A percentile compares a stretch with the other conserved stretches of the same genome.
phyloP scores from a whole-genome alignment of 2,888 invertebrate species.

The Caenorhabditis parvicauda region DNA sequence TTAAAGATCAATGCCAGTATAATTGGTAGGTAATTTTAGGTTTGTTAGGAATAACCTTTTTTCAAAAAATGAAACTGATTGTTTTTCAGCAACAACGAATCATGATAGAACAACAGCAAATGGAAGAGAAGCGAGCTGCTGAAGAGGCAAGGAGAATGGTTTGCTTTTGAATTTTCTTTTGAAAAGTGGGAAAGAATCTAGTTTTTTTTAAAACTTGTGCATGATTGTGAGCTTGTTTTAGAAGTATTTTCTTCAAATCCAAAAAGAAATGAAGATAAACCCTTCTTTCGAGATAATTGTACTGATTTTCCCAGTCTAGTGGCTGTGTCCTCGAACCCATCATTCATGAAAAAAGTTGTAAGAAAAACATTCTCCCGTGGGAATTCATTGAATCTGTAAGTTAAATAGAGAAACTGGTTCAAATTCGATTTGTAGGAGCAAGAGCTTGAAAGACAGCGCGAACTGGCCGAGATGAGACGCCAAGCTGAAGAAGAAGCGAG shows the following conservation, averaged over 20 bases:
- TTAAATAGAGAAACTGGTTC: too few species aligned
- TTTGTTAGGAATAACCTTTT: background rate
- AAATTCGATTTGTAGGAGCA: too few species aligned
- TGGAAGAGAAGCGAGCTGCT: conserved; percentile 15
- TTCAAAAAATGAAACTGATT: background rate
- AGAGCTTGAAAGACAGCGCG: too few species aligned
- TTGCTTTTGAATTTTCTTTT: conserved; percentile 1
- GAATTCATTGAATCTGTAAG: too few species aligned
- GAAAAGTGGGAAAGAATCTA: conserved; percentile 3
- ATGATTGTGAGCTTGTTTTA: background rate
- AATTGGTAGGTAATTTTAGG: conserved; percentile 8
- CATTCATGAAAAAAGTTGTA: too few species aligned
- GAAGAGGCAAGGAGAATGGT: conserved; percentile 8
- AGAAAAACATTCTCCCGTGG: too few species aligned
- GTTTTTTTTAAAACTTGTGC: background rate
- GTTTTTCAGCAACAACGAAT: conserved; percentile 21
- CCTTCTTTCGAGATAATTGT: too few species aligned
- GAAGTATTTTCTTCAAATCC: background rate
- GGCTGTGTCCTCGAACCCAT: too few species aligned
- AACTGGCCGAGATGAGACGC: too few species aligned
- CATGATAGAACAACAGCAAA: conserved; percentile 14
- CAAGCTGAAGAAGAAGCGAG: too few species aligned
- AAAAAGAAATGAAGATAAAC: background rate
- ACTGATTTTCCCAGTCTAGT: too few species aligned
- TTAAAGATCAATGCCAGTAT: conserved; percentile 16